These are phyloP conservation scores for Dasyprocta punctata DNA, from an alignment of 2,113 vertebrate genomes.

Conservation along the genomic window DNA sequence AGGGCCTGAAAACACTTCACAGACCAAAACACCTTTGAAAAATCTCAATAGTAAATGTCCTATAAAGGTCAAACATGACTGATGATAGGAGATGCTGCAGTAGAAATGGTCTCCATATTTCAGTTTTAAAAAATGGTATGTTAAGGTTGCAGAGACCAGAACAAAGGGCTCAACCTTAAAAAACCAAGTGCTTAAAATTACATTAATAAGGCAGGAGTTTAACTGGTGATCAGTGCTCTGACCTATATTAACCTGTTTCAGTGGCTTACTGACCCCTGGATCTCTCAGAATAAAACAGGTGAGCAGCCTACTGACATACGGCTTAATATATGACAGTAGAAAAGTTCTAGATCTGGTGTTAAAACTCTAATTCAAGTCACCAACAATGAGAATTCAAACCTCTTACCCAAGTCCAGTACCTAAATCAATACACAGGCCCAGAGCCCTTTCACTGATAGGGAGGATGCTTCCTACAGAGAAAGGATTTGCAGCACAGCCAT, in stretches of 20 bases:
- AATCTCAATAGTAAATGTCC: background rate
- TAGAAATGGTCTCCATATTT: background rate
- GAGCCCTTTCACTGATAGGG: background rate
- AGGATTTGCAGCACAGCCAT: background rate
- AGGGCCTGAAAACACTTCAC: background rate
- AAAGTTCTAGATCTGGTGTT: background rate
- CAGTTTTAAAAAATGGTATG: background rate
- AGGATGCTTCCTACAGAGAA: background rate
- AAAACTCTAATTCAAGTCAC: background rate
- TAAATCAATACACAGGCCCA: background rate
- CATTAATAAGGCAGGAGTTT: background rate
- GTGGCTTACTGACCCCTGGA: background rate
- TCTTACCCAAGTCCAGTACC: background rate
- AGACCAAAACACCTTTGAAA: background rate
- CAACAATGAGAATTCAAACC: background rate
- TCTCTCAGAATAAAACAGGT: conserved; percentile 28
- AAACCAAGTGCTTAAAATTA: background rate
- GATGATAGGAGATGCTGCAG: background rate
- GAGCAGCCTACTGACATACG: background rate
- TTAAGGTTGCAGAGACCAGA: background rate
- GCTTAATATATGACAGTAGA: conserved; percentile 3
- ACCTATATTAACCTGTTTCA: background rate
- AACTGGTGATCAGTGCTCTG: background rate
- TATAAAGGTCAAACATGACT: background rate
- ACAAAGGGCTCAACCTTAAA: background rate